Evolutionary conservation across 1,140 invertebrate species (phyloP), one percentile per base, ranked within the genome.

Genomic region (Ladona fulva): DNA sequence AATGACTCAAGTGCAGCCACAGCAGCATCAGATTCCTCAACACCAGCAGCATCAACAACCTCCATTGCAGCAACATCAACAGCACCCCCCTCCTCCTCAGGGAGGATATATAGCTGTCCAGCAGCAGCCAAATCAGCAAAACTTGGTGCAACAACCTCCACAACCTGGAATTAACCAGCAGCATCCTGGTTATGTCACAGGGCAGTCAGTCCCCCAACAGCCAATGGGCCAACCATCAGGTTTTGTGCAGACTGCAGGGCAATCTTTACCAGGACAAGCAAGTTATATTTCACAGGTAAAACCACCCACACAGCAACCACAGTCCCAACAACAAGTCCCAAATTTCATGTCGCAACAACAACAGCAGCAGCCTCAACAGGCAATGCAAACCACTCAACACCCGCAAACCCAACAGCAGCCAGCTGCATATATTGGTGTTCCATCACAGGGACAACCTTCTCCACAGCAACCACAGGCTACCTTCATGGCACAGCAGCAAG

Each of bases 301-400:
- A 12, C 42, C 24, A 37, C 24, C 78, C 14, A 0, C 29, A 22
- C 79, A 78, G 76, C 24, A 59, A 75, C 19, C 25, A 24, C 42
- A 77, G 22, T 74, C 74, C n/a, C 66, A 24, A 12, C 75, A 76
- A 24, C 78, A 77, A 77, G 76, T 77, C 3, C 14, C 42, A 75
- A 77, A 80, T 79, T 76, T 79, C 24, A 73, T 79, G 25, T 74
- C 75, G 75, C 79, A 81, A 59, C 81, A 81, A 76, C 80, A 80
- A 77, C 78, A 79, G 25, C 78, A 80, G 76, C 79, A 81, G 42
- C 81, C 80, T 74, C 80, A 80, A 75, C 78, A 80, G 25, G 86
- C 86, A 76, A 80, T 81, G 78, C 59, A 24, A 42, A 84, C 85
- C 79, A 85, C 85, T 79, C 80, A 83, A 77, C 80, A 83, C 59